These are phyloP conservation scores for Hymenopus coronatus DNA, from an alignment of 2,888 invertebrate species.

Conservation along the genomic window DNA sequence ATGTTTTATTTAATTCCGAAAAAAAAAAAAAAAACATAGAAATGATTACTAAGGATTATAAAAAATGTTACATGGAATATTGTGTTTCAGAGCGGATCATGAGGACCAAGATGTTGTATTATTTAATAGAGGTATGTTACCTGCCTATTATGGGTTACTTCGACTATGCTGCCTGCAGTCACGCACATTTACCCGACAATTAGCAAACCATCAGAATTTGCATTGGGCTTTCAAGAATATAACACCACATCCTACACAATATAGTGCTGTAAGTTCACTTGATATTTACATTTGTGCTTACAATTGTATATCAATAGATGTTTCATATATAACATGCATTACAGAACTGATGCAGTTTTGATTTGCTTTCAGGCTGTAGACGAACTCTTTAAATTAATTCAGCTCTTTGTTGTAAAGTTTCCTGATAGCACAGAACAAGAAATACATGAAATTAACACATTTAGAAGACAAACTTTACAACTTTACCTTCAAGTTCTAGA, in stretches of 20 bases:
- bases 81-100: slow-evolving; percentile 77
- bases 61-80: not conserved
- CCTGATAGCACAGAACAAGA: slow-evolving; percentile 74
- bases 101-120: slow-evolving; percentile 94
- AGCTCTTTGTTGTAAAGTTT: slow-evolving; percentile 81
- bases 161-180: slow-evolving; percentile 89
- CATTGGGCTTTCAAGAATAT: slow-evolving; percentile 97
- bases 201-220: slow-evolving; percentile 91
- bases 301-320: not conserved
- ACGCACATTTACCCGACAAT: slow-evolving; percentile 75
- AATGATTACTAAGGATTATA: not conserved
- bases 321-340: not conserved
- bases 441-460: slow-evolving; percentile 78
- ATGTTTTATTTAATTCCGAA: too few relatives aligned
- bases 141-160: slow-evolving; percentile 86
- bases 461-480: slow-evolving; percentile 78
- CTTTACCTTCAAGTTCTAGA: slow-evolving; percentile 88
- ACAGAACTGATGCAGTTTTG: not conserved
- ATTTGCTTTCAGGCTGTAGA: slow-evolving; percentile 68
- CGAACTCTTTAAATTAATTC: slow-evolving; percentile 86
- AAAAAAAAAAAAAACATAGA: too few relatives aligned
- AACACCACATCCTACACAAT: slow-evolving; percentile 92
- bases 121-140: slow-evolving; percentile 91
- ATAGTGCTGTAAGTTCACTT: slow-evolving; percentile 63
- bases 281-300: not conserved